phyloP scores from a whole-genome alignment of 2,113 vertebrate genomes.

The Entomyzon cyanotis region DNA sequence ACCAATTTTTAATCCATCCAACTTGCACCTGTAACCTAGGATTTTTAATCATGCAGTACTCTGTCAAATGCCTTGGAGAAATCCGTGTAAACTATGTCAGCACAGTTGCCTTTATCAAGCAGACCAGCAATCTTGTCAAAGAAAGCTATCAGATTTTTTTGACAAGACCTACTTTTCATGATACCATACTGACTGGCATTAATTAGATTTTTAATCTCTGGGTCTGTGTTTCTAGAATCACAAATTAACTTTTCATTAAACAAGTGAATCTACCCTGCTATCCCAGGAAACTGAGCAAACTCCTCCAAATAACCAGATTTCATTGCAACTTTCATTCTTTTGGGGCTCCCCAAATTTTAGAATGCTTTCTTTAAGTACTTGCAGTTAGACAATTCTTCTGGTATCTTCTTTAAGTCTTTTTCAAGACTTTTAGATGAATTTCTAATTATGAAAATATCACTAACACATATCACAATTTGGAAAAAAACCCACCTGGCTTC shows the following conservation, averaged over 20 bases:
- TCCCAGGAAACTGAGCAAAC: not conserved
- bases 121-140: conserved; percentile 10
- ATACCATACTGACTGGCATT: not conserved
- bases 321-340: not conserved
- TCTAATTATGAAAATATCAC: not conserved
- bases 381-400: not conserved
- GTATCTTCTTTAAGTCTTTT: not conserved
- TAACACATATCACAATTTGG: not conserved
- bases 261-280: not conserved
- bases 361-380: not conserved
- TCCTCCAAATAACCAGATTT: not conserved
- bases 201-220: conserved; percentile 54
- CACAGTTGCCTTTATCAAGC: conserved; percentile 36
- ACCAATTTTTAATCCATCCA: not conserved
- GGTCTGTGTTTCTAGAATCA: conserved; percentile 5
- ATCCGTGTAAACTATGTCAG: conserved; percentile 29
- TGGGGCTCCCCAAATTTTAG: not conserved
- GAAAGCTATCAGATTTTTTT: conserved; percentile 3
- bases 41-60: conserved; percentile 2
- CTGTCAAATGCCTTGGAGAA: conserved; percentile 42
- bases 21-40: not conserved
- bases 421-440: not conserved
- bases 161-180: conserved; percentile 17
- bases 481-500: not conserved
- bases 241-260: conserved; percentile 3